Percentiles rank a stretch among this genome's conserved stretches.
Conservation (phyloP, 2,888 invertebrate genomes). For the Lasioglossum calceatum region DNA sequence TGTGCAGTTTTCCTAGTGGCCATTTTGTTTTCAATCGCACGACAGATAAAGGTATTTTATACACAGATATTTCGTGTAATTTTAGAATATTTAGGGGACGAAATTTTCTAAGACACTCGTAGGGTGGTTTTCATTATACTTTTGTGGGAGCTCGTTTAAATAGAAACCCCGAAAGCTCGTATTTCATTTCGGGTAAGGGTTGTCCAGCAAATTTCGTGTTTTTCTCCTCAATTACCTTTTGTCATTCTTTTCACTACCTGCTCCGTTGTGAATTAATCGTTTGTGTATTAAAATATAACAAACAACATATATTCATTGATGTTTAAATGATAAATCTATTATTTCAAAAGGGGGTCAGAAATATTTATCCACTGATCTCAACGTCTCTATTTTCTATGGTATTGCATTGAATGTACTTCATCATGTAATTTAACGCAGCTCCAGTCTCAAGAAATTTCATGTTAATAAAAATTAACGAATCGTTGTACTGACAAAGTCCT, state of each 20-base stretch:
- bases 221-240: slow-evolving; percentile 7
- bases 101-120: slow-evolving; percentile 36
- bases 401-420: slow-evolving; percentile 16
- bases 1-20: slow-evolving; percentile 77
- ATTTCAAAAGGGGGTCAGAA: not conserved
- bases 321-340: not conserved
- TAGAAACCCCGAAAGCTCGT: slow-evolving; percentile 26
- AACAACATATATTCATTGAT: not conserved
- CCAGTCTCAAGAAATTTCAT: not conserved
- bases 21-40: slow-evolving; percentile 82
- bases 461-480: not conserved
- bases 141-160: slow-evolving; percentile 13
- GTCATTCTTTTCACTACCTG: slow-evolving; percentile 11
- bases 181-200: slow-evolving; percentile 47
- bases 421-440: slow-evolving; percentile 8
- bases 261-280: not conserved
- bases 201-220: slow-evolving; percentile 31
- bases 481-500: not conserved
- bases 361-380: not conserved
- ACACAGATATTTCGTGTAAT: slow-evolving; percentile 77
- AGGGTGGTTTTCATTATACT: slow-evolving; percentile 33
- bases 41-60: slow-evolving; percentile 82
- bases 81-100: slow-evolving; percentile 67
- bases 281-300: not conserved
- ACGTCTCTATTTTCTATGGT: not conserved